A percentile compares a stretch with the other conserved stretches of the same genome.
phyloP scores from a whole-genome alignment of 2,113 vertebrate species.

The Arenaria interpres region DNA sequence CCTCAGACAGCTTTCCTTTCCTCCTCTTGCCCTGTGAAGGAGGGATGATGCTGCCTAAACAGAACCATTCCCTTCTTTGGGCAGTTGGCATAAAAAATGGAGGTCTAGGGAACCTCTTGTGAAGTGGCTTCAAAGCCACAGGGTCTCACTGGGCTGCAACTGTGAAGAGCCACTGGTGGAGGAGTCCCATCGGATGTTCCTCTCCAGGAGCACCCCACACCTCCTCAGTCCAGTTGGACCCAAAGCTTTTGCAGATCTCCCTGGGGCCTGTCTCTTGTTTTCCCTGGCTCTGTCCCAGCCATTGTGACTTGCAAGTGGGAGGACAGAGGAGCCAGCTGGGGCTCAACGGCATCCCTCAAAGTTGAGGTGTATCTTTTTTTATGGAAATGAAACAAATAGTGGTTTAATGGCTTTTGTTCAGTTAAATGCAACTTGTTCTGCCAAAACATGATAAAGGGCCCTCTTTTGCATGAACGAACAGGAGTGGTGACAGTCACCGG shows the following conservation, averaged over 20 bases:
- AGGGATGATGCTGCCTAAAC: not conserved
- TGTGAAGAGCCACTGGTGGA: fast-evolving
- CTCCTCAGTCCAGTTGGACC: not conserved
- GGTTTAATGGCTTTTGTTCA: not conserved
- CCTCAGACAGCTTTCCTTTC: not conserved
- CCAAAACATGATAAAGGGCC: not conserved
- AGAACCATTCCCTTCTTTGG: not conserved
- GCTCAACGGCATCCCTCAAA: not conserved
- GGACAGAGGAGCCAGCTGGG: not conserved
- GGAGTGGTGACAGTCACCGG: not conserved
- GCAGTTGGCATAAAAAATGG: not conserved
- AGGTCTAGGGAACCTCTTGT: not conserved
- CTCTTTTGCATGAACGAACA: not conserved
- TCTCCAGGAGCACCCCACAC: not conserved
- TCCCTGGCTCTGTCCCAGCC: not conserved
- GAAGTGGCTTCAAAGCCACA: not conserved
- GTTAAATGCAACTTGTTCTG: not conserved
- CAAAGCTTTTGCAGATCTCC: not conserved
- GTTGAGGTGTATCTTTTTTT: not conserved
- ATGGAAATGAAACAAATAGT: not conserved
- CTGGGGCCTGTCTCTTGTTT: not conserved
- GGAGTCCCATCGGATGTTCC: not conserved
- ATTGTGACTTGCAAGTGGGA: not conserved
- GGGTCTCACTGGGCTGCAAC: not conserved
- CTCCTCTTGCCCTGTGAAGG: not conserved